A percentile compares a stretch with the other conserved stretches of the same genome.
phyloP scores from a whole-genome alignment of 1,140 invertebrate genomes.

The Drosophila novamexicana region DNA sequence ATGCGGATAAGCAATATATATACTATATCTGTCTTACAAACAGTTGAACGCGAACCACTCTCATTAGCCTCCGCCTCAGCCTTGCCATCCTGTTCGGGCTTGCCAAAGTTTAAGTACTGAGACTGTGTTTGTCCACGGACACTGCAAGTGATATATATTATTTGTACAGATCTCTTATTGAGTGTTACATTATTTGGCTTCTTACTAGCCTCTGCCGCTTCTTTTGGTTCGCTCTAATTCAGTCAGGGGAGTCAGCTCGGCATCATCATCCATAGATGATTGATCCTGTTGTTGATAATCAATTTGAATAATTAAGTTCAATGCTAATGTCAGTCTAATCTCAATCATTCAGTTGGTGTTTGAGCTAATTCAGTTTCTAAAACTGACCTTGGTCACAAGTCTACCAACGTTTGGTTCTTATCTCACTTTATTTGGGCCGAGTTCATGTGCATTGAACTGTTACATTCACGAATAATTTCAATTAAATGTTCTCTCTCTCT shows the following conservation, averaged over 20 bases:
- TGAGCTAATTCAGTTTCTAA: conserved; percentile 32
- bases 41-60: conserved; percentile 89
- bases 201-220: conserved; percentile 80
- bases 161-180: background rate
- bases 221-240: conserved; percentile 64
- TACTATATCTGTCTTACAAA: conserved; percentile 87
- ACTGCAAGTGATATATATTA: conserved; percentile 37
- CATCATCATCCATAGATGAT: conserved; percentile 38
- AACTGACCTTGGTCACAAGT: conserved; percentile 75
- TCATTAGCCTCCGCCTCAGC: conserved; percentile 91
- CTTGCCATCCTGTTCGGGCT: conserved; percentile 88
- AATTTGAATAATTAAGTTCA: conserved; percentile 50
- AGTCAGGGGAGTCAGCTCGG: conserved; percentile 33
- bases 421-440: conserved; percentile 50
- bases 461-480: conserved; percentile 30
- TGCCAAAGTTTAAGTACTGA: conserved; percentile 90
- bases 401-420: conserved; percentile 42
- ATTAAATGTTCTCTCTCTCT: background rate
- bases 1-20: background rate
- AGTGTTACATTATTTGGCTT: background rate
- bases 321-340: conserved; percentile 64
- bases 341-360: conserved; percentile 3
- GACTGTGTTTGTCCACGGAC: conserved; percentile 91
- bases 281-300: conserved; percentile 56
- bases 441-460: conserved; percentile 65